Conservation (phyloP, 2,797 vertebrate genomes). For the Poecilia gillii region DNA sequence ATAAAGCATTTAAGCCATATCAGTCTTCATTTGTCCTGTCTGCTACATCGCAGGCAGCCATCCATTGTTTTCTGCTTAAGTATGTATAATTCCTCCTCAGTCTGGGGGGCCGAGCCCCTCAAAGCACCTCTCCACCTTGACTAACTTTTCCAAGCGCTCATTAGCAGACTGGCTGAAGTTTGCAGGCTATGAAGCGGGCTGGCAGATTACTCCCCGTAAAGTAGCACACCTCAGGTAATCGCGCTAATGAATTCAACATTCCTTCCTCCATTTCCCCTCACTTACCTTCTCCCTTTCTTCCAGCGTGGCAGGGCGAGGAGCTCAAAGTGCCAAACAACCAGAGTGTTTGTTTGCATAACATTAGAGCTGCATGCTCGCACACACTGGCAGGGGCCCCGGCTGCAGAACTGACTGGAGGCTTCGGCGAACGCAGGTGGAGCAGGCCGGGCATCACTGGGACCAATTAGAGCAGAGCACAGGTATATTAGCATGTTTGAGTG, state of each 20-base stretch:
- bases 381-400: conserved; percentile 68
- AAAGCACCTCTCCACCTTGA: conserved; percentile 78
- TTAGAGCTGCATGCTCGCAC: conserved; percentile 65
- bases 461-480: conserved; percentile 82
- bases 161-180: conserved; percentile 76
- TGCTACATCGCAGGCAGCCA: conserved; percentile 27
- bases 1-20: conserved; percentile 7
- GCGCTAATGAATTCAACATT: conserved; percentile 75
- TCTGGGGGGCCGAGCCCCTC: conserved; percentile 61
- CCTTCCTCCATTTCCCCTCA: conserved; percentile 43
- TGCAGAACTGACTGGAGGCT: conserved; percentile 76
- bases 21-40: conserved; percentile 31
- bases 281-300: conserved; percentile 61
- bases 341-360: conserved; percentile 81
- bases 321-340: conserved; percentile 74
- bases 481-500: conserved; percentile 82
- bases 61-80: conserved; percentile 64
- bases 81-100: conserved; percentile 60
- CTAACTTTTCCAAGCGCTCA: conserved; percentile 75
- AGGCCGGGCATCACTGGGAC: conserved; percentile 81
- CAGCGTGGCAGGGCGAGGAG: conserved; percentile 61
- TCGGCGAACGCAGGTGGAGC: conserved; percentile 80
- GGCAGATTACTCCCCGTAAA: conserved; percentile 77
- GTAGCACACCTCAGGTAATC: conserved; percentile 81
- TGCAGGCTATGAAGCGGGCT: conserved; percentile 65